Conservation (phyloP, 1,140 invertebrate genomes). For the Drosophila pandora region DNA sequence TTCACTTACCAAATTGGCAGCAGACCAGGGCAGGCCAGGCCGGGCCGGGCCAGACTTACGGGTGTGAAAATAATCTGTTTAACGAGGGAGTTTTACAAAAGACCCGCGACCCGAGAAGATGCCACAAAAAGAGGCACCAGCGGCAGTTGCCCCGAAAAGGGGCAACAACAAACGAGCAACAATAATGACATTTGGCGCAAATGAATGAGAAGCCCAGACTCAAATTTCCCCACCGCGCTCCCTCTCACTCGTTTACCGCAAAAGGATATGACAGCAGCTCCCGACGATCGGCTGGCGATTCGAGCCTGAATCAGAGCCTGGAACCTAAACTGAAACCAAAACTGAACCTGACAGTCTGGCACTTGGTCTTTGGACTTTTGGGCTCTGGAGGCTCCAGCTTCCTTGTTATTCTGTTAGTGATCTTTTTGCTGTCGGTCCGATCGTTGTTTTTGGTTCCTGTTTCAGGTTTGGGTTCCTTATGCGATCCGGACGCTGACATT, state of each 20-base stretch:
- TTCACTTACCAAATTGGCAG: conserved; percentile 68
- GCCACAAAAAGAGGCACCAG: conserved; percentile 23
- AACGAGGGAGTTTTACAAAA: conserved; percentile 82
- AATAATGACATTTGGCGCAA: conserved; percentile 82
- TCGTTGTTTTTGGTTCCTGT: conserved; percentile 27
- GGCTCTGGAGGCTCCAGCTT: conserved; percentile 28
- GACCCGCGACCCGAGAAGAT: conserved; percentile 58
- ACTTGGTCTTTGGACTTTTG: conserved; percentile 37
- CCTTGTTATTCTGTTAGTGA: conserved; percentile 44
- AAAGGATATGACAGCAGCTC: conserved; percentile 77
- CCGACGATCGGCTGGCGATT: conserved; percentile 5
- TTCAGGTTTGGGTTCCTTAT: conserved; percentile 13
- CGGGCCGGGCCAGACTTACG: conserved; percentile 19
- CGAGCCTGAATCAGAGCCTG: conserved; percentile 43
- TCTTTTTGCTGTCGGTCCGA: conserved; percentile 28
- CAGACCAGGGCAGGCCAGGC: conserved; percentile 11
- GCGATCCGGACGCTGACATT: conserved; percentile 56
- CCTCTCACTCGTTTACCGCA: conserved; percentile 54
- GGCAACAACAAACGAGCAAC: conserved; percentile 74
- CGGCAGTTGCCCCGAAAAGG: conserved; percentile 22
- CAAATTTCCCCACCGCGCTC: conserved; percentile 49
- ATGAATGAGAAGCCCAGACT: conserved; percentile 72
- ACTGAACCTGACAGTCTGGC: conserved; percentile 39
- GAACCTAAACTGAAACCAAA: conserved; percentile 25
- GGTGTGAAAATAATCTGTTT: conserved; percentile 82